A percentile compares a stretch with the other conserved stretches of the same genome.
phyloP scores from a whole-genome alignment of 2,113 vertebrate species.

The Boulengeromyrus knoepffleri region DNA sequence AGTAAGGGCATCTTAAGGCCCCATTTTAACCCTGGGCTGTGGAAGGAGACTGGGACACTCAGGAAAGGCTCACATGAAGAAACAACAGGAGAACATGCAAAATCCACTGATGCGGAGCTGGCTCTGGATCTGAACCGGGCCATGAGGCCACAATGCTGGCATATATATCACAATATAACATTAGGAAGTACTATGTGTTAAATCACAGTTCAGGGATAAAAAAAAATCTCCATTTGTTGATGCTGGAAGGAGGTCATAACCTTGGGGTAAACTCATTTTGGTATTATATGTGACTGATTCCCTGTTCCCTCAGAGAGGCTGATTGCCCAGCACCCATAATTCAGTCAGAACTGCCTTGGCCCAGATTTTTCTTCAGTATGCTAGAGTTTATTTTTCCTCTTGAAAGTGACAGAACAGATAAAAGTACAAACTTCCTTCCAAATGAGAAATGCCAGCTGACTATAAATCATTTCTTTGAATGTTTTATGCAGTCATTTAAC shows the following conservation, averaged over 20 bases:
- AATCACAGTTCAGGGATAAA: conserved; percentile 33
- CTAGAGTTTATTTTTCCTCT: not conserved
- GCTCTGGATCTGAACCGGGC: not conserved
- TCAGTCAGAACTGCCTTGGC: conserved; percentile 25
- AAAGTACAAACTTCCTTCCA: not conserved
- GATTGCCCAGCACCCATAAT: conserved; percentile 35
- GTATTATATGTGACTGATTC: conserved; percentile 23
- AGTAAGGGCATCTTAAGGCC: not conserved
- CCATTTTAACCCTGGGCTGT: not conserved
- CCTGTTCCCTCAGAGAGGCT: not conserved
- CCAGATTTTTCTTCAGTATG: not conserved
- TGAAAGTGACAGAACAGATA: not conserved
- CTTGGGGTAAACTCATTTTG: conserved; percentile 36
- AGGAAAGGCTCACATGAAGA: not conserved
- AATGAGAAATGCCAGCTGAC: not conserved
- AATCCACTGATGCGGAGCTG: not conserved
- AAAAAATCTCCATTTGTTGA: conserved; percentile 26
- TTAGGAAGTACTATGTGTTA: conserved; percentile 26
- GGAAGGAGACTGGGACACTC: not conserved
- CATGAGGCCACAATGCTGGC: not conserved
- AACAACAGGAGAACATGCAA: not conserved
- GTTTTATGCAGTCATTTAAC: not conserved
- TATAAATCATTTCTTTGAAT: not conserved
- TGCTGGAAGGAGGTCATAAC: conserved; percentile 29
- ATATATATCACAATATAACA: not conserved